These are phyloP conservation scores for Drosophila paramelanica DNA, from an alignment of 2,888 invertebrate species.

Conservation along the genomic window DNA sequence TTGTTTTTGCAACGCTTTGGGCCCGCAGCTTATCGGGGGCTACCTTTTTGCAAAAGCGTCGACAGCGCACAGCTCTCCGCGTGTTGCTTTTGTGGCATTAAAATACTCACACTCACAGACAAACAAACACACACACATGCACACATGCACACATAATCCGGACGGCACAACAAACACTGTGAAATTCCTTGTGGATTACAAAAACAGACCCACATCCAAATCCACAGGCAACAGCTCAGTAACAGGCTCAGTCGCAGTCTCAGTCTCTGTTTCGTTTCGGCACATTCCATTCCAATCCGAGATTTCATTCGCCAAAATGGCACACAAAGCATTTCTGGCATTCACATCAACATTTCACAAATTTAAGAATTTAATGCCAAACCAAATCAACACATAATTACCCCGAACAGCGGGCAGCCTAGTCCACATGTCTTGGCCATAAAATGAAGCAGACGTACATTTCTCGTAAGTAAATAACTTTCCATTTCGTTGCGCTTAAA, in stretches of 20 bases:
- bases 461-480: conserved; percentile 77
- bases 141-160: conserved; percentile 59
- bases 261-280: conserved; percentile 5
- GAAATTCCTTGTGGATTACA: conserved; percentile 79
- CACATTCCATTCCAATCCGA: conserved; percentile 60
- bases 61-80: conserved; percentile 58
- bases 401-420: conserved; percentile 28
- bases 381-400: conserved; percentile 77
- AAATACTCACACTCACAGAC: conserved; percentile 44
- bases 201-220: conserved; percentile 56
- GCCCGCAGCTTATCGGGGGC: conserved; percentile 69
- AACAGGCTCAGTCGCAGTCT: conserved; percentile 13
- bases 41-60: conserved; percentile 71
- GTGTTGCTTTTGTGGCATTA: conserved; percentile 73
- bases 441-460: conserved; percentile 67
- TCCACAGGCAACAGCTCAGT: conserved; percentile 43
- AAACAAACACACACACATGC: conserved; percentile 11
- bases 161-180: conserved; percentile 62
- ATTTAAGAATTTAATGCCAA: conserved; percentile 75
- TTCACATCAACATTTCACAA: conserved; percentile 33
- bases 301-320: conserved; percentile 72
- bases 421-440: conserved; percentile 73
- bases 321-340: conserved; percentile 61
- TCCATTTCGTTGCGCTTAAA: conserved; percentile 78
- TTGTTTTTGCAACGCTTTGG: conserved; percentile 33